Evolutionary conservation across 2,113 vertebrate species (phyloP), one percentile per base, ranked within the genome.

Genomic region (Oreocharis arfaki): DNA sequence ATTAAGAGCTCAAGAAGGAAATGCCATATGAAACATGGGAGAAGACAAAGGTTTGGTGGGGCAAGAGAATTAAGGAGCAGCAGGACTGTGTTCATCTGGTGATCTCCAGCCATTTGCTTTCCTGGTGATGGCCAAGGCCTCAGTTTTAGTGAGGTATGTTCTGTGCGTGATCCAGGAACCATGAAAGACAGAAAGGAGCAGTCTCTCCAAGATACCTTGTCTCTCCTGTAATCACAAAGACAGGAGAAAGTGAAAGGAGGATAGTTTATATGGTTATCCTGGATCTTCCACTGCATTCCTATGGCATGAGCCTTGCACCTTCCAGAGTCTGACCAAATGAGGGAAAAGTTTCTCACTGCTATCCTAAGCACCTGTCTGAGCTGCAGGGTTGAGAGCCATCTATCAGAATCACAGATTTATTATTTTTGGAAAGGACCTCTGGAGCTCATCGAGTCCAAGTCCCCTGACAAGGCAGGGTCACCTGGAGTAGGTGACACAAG

Each of bases 301-400:
- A 7, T 59, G 49, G 47, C 7, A 33, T 1, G 1, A 24, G 15
- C 23, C 64, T 93, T 88, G 12, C 24, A 64, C 1, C 13, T 61
- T 35, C 14, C 11, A 46, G 44, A 76, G 21, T 42, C 37, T 57
- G 49, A 41, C 9, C 13, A 76, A 77, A 61, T 18, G 30, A 80
- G 33, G 27, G 42, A 37, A 11, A 41, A 13, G 4, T 20, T 84
- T 57, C 32, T 74, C 20, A 16, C 8, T 18, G 28, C 16, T 50
- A 9, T 22, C 13, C 46, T 41, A 42, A 35, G 24, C 19, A 39
- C 17, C 21, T 5, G 1, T 22, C 16, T 56, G 33, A 57, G 21
- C 47, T 49, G 6, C 0, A 0, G 9, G 4, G 22, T 23, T 63
- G 52, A 61, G 27, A 59, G 12, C 9, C 39, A 21, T 50, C 75